Base-by-base conservation (phyloP, 2,113 vertebrate genomes). In the Microtus ochrogaster region DNA sequence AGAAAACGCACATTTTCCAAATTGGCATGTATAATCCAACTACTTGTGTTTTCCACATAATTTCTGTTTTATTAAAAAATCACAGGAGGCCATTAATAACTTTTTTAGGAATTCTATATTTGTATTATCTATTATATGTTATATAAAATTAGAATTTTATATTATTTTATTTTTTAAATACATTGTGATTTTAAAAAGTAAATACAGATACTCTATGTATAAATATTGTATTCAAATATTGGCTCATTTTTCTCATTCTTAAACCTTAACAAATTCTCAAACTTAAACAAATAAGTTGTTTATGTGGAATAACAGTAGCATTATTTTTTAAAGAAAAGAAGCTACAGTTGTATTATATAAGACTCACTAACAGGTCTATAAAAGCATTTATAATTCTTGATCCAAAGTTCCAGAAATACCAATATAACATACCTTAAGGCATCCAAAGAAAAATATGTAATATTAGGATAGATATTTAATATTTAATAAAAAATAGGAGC, bases 321-420 rank as follows among this genome's bases (percentile, higher is more conserved):
- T n/a, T 91, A 49, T 92, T 94, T 95, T 94, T 78, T 28, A 68
- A n/a, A 19, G 41, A 8, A 96, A 78, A 5, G 47, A 83, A 94
- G 7, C 47, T 96, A 73, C 82, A 96, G 66, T 39, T 87, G 66
- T 47, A 82, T 77, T 96, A 68, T 58, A 30, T 89, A 92, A 91
- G 30, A 78, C 47, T 89, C 66, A n/a, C 11, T 91, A 14, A 44
- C 63, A 9, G 26, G 96, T 12, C 21, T 89, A 65, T 61, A 47
- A 90, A 44, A 89, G 6, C n/a, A 89, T 86, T 91, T 92, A 92
- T 61, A 49, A 49, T 77, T 94, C 93, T 96, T 94, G 26, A 94
- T 96, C 66, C 90, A 93, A 95, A 81, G 19, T 92, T 72, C 44
- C 36, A 77, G 28, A 92, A 65, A 63, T 4, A 10, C 81, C 24